These are phyloP conservation scores for Eretmochelys imbricata DNA, from an alignment of 2,113 vertebrate genomes.

Conservation along the genomic window DNA sequence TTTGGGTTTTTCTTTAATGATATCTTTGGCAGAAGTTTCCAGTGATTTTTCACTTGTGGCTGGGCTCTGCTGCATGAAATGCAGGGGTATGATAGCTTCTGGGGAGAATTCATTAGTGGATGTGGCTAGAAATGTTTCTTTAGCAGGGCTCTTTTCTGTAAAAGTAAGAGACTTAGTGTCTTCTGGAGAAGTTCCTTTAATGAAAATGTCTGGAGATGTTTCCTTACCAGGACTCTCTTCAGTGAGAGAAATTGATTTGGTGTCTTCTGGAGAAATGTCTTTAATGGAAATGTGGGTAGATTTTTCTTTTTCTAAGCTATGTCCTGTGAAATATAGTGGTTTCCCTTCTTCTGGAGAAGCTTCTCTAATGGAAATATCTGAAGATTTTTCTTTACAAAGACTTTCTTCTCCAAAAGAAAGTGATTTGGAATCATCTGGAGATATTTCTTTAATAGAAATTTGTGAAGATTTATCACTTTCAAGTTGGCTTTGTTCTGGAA, in stretches of 20 bases:
- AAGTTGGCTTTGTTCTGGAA: conserved; percentile 47
- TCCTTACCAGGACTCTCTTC: conserved; percentile 75
- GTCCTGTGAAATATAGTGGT: conserved; percentile 38
- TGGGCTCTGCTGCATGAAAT: conserved; percentile 25
- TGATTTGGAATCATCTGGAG: conserved; percentile 75
- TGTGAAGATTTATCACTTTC: conserved; percentile 53
- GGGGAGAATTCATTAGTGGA: conserved; percentile 22
- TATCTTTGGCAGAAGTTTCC: conserved; percentile 27
- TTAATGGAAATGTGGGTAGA: conserved; percentile 31
- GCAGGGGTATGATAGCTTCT: conserved; percentile 22
- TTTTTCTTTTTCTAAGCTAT: conserved; percentile 52
- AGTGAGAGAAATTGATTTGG: conserved; percentile 69
- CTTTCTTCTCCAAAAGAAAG: conserved; percentile 66
- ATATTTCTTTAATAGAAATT: conserved; percentile 48
- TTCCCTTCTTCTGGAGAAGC: conserved; percentile 42
- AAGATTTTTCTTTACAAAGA: conserved; percentile 58
- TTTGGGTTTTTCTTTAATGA: not conserved
- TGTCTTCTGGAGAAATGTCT: conserved; percentile 74
- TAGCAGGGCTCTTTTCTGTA: conserved; percentile 58
- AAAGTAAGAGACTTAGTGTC: conserved; percentile 63
- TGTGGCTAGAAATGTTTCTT: conserved; percentile 34
- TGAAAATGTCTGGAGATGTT: conserved; percentile 71
- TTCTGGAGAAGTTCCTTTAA: conserved; percentile 73
- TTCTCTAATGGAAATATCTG: conserved; percentile 57
- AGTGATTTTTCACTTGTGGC: not conserved